Percentiles rank a stretch among this genome's conserved stretches.
Evolutionary conservation across 2,113 vertebrate species (phyloP).

Genomic region (Varanus salvator): DNA sequence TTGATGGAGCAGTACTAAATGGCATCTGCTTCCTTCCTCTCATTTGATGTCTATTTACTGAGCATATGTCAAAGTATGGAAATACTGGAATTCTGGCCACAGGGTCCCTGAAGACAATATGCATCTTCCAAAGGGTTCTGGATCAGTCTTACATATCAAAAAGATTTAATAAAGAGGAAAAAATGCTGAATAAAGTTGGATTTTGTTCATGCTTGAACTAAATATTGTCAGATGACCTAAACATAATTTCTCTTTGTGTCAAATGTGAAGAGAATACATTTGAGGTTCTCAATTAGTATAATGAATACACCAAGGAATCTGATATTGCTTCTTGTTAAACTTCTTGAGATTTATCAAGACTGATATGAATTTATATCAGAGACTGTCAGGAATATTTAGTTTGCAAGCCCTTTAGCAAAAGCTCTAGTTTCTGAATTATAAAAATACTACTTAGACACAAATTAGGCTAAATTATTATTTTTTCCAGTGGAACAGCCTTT

Average conservation of each 20-base stretch:
- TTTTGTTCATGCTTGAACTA: constrained; percentile 37
- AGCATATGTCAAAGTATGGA: background rate
- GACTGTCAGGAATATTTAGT: constrained; percentile 32
- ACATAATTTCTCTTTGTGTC: constrained; percentile 17
- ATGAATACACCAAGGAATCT: constrained; percentile 18
- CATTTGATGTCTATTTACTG: background rate
- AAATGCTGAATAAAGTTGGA: constrained; percentile 15
- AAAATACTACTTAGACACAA: constrained; percentile 11
- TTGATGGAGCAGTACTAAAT: background rate
- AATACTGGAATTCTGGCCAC: background rate
- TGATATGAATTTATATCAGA: background rate
- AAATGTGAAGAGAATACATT: constrained; percentile 29
- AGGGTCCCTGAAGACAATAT: constrained; percentile 17
- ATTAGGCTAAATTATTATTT: background rate
- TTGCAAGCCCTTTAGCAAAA: constrained; percentile 31
- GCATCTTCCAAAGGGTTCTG: constrained; percentile 5
- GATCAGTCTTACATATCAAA: constrained; percentile 20
- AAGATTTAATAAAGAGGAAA: constrained; percentile 12
- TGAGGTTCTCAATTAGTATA: constrained; percentile 31
- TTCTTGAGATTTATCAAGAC: constrained; percentile 9
- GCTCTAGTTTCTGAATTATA: constrained; percentile 11
- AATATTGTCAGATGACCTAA: constrained; percentile 33
- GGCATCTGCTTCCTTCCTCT: background rate
- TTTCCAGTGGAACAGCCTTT: background rate
- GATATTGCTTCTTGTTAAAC: constrained; percentile 30